Conservation (phyloP, 2,113 vertebrate species). For the Meriones unguiculatus region DNA sequence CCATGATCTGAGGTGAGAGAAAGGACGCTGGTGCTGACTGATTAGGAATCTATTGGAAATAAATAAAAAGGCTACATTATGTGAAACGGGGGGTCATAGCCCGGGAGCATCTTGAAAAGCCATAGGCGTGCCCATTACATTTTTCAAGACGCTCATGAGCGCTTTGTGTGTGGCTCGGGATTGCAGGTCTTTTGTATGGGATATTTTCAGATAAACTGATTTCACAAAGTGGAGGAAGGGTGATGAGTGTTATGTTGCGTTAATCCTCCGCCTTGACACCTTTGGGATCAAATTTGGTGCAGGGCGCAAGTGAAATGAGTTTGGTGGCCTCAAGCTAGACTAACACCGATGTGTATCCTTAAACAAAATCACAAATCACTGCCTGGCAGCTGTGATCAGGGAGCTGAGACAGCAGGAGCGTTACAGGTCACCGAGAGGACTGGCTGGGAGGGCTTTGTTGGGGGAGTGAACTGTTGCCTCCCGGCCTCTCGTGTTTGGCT, state of each 20-base stretch:
- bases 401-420: slow-evolving; percentile 54
- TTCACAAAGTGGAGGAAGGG: slow-evolving; percentile 63
- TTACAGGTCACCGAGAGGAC: slow-evolving; percentile 52
- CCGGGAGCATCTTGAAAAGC: slow-evolving; percentile 59
- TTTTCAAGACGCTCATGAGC: slow-evolving; percentile 22
- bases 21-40: slow-evolving; percentile 79
- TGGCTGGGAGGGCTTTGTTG: neutral
- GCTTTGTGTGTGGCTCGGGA: slow-evolving; percentile 48
- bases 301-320: slow-evolving; percentile 78
- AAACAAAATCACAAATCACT: slow-evolving; percentile 78
- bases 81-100: slow-evolving; percentile 78
- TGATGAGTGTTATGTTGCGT: slow-evolving; percentile 70
- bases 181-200: slow-evolving; percentile 64
- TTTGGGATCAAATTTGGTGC: slow-evolving; percentile 70
- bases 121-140: slow-evolving; percentile 71
- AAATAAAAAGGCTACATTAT: slow-evolving; percentile 83
- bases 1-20: slow-evolving; percentile 81
- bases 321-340: slow-evolving; percentile 75
- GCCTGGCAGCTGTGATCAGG: slow-evolving; percentile 61
- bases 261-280: slow-evolving; percentile 52
- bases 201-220: slow-evolving; percentile 78
- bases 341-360: slow-evolving; percentile 66
- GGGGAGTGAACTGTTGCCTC: neutral
- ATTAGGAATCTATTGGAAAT: slow-evolving; percentile 84
- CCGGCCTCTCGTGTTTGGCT: neutral